Evolutionary conservation across 2,888 invertebrate genomes (phyloP), one percentile per base, ranked within the genome.

Genomic region (Epinotia nisella): DNA sequence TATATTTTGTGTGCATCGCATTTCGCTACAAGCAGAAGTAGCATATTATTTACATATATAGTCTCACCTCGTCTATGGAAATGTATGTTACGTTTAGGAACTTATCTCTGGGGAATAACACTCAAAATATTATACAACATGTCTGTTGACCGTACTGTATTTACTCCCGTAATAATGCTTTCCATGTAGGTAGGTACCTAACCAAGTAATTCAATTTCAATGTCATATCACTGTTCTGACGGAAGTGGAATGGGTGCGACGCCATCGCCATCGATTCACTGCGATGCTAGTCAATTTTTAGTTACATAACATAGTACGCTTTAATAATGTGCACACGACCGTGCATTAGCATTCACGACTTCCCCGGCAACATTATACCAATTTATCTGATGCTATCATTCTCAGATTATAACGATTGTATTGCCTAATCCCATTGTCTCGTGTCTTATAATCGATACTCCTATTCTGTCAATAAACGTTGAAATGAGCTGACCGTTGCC

Each of bases 301-400:
- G 39, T 74, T 71, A 71, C 35, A 41, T 68, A 75, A 75, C 59
- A 64, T 51, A 68, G 59, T 67, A 80, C 79, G 73, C 69, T 79
- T 80, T 88, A 87, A 88, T 86, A 83, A 84, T 82, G 85, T 84
- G 84, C 87, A 87, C 90, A 90, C 90, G 90, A 91, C 82, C 87
- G 89, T 82, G 84, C 84, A 83, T 82, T 83, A 83, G 85, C 81
- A 85, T 84, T 87, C 90, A 90, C 90, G 90, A 90, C 80, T 85
- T 82, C 83, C 81, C 85, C 85, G 79, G 82, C 80, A 84, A 84
- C 84, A 81, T 82, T 82, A 81, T 80, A 81, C 79, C 83, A 85
- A 85, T 85, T 87, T 85, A 81, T 81, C 79, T 78, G 88, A 88
- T 90, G 85, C 82, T 87, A 87, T 88, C 88, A 78, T 76, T 78